phyloP scores from a whole-genome alignment of 2,888 invertebrate species.

The Drosophila demipolita region DNA sequence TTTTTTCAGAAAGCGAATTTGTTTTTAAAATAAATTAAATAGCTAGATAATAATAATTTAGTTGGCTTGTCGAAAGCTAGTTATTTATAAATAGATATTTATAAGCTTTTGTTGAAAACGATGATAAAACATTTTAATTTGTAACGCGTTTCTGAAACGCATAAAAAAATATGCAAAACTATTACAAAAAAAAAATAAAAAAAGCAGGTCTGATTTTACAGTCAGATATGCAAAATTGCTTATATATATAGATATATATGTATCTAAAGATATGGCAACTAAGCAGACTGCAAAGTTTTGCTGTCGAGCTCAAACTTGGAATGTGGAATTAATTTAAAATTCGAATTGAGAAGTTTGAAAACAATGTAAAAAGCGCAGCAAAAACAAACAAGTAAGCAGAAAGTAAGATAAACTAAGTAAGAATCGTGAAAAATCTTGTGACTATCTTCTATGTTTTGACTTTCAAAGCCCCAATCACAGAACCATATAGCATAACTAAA shows the following conservation, averaged over 20 bases:
- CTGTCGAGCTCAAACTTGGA: not conserved
- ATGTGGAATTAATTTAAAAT: not conserved
- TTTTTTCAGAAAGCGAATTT: no score
- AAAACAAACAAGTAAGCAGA: not conserved
- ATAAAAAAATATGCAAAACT: not conserved
- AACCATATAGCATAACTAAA: conserved; percentile 62
- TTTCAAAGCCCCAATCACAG: conserved; percentile 15
- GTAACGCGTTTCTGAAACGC: not conserved
- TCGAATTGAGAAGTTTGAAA: not conserved
- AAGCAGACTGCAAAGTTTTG: not conserved
- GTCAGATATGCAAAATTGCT: not conserved
- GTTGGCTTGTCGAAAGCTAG: not conserved
- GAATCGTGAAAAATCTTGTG: conserved; percentile 12
- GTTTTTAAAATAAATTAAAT: not conserved
- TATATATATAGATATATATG: not conserved
- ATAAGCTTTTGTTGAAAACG: not conserved
- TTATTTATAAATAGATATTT: not conserved
- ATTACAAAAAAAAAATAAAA: not conserved
- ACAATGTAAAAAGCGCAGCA: conserved; percentile 1
- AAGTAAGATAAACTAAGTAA: not conserved
- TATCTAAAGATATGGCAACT: not conserved
- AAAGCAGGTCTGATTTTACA: not conserved
- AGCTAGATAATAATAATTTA: not conserved
- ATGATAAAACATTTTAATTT: not conserved
- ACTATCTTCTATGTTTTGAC: conserved; percentile 5